Percentiles rank a stretch among this genome's conserved stretches.
Conservation (phyloP, 2,888 invertebrate species). For the Drosophila infuscata region DNA sequence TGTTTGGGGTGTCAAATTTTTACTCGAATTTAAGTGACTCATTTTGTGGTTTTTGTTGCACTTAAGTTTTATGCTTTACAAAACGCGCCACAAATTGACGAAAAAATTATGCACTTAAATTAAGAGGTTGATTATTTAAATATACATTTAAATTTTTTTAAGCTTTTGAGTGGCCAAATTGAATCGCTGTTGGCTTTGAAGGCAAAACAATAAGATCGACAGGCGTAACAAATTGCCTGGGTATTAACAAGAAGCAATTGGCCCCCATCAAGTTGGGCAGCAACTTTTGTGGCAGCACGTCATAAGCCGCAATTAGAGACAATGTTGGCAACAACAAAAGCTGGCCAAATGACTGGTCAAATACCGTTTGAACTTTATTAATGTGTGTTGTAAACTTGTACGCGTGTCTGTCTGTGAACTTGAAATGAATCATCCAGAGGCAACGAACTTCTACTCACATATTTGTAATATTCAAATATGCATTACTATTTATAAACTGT, state of each 20-base stretch:
- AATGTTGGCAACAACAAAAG: conserved; percentile 14
- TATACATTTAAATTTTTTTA: conserved; percentile 21
- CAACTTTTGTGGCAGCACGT: conserved; percentile 11
- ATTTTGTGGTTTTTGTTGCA: conserved; percentile 26
- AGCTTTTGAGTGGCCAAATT: conserved; percentile 26
- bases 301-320: conserved; percentile 29
- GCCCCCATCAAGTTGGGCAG: conserved; percentile 3
- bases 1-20: conserved; percentile 33
- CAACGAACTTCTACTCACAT: conserved; percentile 49
- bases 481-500: conserved; percentile 5
- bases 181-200: conserved; percentile 37
- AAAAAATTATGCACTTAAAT: conserved; percentile 52
- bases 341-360: conserved; percentile 38
- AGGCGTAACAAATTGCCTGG: conserved; percentile 62
- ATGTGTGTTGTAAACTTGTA: conserved; percentile 24
- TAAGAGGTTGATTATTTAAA: conserved; percentile 31
- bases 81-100: conserved; percentile 31
- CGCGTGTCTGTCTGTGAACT: conserved; percentile 30
- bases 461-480: background rate
- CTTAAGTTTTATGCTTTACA: conserved; percentile 26
- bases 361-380: conserved; percentile 17
- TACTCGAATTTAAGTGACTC: conserved; percentile 5
- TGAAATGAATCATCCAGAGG: conserved; percentile 47
- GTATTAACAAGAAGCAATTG: conserved; percentile 45
- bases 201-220: conserved; percentile 54